Percentiles rank a stretch among this genome's conserved stretches.
Conservation (phyloP, 2,797 vertebrate genomes). For the Serranus cabrilla region DNA sequence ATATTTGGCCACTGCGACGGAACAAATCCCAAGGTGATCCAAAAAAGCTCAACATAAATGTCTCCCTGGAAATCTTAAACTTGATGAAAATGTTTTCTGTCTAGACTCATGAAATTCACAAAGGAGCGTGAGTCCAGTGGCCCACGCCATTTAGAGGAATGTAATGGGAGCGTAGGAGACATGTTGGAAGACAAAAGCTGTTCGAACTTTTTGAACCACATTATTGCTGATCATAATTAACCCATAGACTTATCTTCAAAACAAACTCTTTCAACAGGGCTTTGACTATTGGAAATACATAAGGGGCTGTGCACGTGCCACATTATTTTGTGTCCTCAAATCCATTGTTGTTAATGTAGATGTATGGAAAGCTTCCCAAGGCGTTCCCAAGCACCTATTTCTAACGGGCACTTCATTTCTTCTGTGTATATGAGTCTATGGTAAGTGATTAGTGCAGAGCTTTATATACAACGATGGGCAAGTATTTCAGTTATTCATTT, state of each 20-base stretch:
- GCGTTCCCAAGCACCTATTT: no score
- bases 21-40: conserved; percentile 49
- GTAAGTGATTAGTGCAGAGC: no score
- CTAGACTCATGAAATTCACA: conserved; percentile 49
- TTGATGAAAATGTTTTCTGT: conserved; percentile 58
- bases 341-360: no score
- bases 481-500: no score
- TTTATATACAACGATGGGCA: no score
- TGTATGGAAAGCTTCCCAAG: no score
- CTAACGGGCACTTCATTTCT: no score
- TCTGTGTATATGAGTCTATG: no score
- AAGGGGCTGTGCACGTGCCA: background rate
- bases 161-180: conserved; percentile 6
- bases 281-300: background rate
- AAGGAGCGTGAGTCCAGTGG: conserved; percentile 3
- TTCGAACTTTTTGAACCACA: background rate
- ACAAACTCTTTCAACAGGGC: background rate
- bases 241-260: conserved; percentile 7
- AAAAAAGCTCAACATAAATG: conserved; percentile 46
- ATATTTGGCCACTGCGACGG: conserved; percentile 51
- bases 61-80: conserved; percentile 55
- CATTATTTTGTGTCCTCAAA: no score
- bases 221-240: conserved; percentile 21
- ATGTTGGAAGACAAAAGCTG: conserved; percentile 17
- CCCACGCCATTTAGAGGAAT: conserved; percentile 45